A percentile compares a stretch with the other conserved stretches of the same genome.
These are phyloP conservation scores for Pachycephus smyrnensis DNA, from an alignment of 2,888 invertebrate genomes.

Conservation along the genomic window DNA sequence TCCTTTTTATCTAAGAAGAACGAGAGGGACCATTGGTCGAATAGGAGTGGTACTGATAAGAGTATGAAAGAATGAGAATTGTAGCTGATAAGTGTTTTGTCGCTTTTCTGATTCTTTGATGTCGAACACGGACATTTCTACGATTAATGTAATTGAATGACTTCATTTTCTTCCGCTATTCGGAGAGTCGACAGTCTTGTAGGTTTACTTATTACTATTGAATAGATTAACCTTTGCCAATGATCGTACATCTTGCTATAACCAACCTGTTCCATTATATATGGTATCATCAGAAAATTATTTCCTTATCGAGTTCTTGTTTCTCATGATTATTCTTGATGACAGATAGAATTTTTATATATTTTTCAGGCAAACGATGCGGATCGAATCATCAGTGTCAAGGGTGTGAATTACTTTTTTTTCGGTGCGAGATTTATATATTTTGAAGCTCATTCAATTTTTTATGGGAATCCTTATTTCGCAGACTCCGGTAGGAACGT, in stretches of 20 bases:
- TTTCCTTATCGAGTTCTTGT: not conserved
- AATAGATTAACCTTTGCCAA: not conserved
- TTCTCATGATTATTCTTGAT: not conserved
- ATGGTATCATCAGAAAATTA: not conserved
- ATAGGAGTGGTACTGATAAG: not conserved
- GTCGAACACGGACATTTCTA: not conserved
- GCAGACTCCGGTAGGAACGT: not conserved
- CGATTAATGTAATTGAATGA: not conserved
- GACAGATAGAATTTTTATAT: not conserved
- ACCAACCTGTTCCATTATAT: not conserved
- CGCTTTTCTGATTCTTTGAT: not conserved
- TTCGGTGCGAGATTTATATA: not conserved
- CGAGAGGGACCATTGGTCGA: not conserved
- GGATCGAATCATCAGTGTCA: not conserved
- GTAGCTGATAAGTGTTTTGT: not conserved
- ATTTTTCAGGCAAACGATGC: not conserved
- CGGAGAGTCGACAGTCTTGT: not conserved
- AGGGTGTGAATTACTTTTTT: not conserved
- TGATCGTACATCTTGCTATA: not conserved
- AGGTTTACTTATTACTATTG: not conserved
- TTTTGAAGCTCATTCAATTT: not conserved
- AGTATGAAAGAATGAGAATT: not conserved
- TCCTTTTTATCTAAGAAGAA: not conserved
- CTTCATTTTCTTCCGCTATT: not conserved
- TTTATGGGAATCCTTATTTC: not conserved